phyloP scores from a whole-genome alignment of 2,797 vertebrate species.

The Phalloptychus januarius region DNA sequence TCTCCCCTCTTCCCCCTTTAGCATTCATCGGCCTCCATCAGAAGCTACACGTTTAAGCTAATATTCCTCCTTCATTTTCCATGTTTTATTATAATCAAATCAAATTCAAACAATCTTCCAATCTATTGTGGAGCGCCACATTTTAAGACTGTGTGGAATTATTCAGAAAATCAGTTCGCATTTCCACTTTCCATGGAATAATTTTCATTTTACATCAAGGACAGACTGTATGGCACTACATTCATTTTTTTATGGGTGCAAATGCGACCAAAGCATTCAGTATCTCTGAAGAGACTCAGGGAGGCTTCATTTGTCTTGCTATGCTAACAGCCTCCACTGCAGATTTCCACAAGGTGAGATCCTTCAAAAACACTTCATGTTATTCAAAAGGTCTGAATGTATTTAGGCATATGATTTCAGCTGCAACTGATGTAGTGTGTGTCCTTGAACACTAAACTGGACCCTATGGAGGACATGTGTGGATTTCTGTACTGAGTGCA shows the following conservation, averaged over 20 bases:
- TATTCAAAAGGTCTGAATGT: conserved; percentile 53
- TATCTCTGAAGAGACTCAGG: conserved; percentile 29
- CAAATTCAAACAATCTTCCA: neutral
- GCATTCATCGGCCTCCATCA: conserved; percentile 29
- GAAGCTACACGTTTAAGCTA: conserved; percentile 17
- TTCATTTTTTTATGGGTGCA: conserved; percentile 19
- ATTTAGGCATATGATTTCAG: conserved; percentile 44
- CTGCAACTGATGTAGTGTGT: conserved; percentile 6
- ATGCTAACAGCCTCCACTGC: conserved; percentile 28
- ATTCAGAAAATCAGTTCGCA: conserved; percentile 21
- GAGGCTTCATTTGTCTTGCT: conserved; percentile 49
- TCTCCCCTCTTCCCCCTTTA: conserved; percentile 32
- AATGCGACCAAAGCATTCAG: conserved; percentile 29
- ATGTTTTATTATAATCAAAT: neutral
- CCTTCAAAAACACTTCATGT: conserved; percentile 49
- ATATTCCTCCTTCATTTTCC: neutral
- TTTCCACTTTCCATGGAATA: conserved; percentile 10
- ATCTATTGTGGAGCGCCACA: neutral
- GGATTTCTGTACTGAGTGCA: neutral
- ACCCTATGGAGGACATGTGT: conserved; percentile 2
- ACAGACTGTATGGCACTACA: conserved; percentile 15
- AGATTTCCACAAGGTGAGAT: conserved; percentile 47
- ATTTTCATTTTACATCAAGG: conserved; percentile 29
- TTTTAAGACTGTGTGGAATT: conserved; percentile 14
- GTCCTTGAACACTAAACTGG: conserved; percentile 28